Evolutionary conservation across 2,113 vertebrate genomes (phyloP), one percentile per base, ranked within the genome.

Genomic region (Vulpes vulpes): DNA sequence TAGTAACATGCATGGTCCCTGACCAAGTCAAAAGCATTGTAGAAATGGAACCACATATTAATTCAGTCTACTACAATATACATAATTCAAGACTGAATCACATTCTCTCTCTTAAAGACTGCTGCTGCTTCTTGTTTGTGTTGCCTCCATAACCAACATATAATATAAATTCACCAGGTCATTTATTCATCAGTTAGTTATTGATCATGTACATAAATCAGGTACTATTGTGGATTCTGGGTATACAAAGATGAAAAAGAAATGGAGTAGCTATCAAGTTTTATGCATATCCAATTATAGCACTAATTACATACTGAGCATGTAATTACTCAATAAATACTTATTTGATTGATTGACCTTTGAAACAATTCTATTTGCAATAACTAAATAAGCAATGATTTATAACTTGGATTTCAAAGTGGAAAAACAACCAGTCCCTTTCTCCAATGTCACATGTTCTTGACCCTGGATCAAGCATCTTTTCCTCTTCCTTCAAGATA

Each of bases 261-360:
- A 97, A 96, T 82, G 65, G 10, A 96, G 27, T 19, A 91, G 30
- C 59, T 82, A 81, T 86, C 49, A 82, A 60, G 12, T 89, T 96
- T 93, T 92, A 97, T 82, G 93, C 62, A 84, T 86, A 91, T 23
- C 71, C 82, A 93, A 49, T 96, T 96, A 93, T 27, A 94, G 23
- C 73, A 95, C 73, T 92, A 96, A 96, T 89, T 96, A 92, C 11
- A 87, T 43, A 69, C 78, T 53, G 30, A 95, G 17, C 25, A 67
- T 16, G 30, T 94, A 96, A 92, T 96, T 96, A 92, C 43, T 86
- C 82, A 98, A 92, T 95, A 97, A 95, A 85, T 96, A 69, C 73
- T 94, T 94, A 27, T 95, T 90, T 92, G 83, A 94, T 81, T 94
- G 92, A 95, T 60, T 95, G 85, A 93, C 60, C 69, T 92, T 96